These are phyloP conservation scores for Tapirus terrestris DNA, from an alignment of 2,113 vertebrate species.

Conservation along the genomic window DNA sequence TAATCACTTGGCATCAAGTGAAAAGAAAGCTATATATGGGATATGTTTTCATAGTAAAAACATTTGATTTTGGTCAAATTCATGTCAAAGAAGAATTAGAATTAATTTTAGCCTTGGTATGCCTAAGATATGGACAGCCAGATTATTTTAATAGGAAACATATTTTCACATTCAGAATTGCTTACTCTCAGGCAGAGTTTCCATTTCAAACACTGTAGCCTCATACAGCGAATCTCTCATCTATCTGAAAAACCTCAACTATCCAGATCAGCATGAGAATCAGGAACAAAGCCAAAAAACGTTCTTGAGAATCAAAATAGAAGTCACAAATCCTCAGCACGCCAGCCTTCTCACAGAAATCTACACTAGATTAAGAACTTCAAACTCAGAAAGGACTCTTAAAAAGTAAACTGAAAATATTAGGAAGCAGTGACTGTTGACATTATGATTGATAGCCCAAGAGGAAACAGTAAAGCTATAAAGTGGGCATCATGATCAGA, in stretches of 20 bases:
- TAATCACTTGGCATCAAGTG: slow-evolving; percentile 67
- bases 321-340: not conserved
- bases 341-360: not conserved
- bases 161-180: slow-evolving; percentile 47
- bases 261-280: not conserved
- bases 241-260: slow-evolving; percentile 41
- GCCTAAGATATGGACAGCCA: slow-evolving; percentile 19
- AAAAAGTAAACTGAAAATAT: not conserved
- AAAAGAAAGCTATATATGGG: slow-evolving; percentile 69
- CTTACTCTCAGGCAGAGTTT: slow-evolving; percentile 25
- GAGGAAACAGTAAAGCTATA: not conserved
- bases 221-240: not conserved
- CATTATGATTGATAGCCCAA: not conserved
- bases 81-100: slow-evolving; percentile 63
- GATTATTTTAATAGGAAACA: slow-evolving; percentile 75
- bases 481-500: not conserved
- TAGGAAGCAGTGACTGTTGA: not conserved
- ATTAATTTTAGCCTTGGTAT: slow-evolving; percentile 65
- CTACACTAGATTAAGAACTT: not conserved
- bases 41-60: slow-evolving; percentile 76
- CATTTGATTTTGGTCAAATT: slow-evolving; percentile 76
- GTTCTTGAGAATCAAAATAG: not conserved
- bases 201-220: slow-evolving; percentile 1
- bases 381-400: not conserved
- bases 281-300: not conserved